phyloP scores from a whole-genome alignment of 2,797 vertebrate species.

The Oreortyx pictus region DNA sequence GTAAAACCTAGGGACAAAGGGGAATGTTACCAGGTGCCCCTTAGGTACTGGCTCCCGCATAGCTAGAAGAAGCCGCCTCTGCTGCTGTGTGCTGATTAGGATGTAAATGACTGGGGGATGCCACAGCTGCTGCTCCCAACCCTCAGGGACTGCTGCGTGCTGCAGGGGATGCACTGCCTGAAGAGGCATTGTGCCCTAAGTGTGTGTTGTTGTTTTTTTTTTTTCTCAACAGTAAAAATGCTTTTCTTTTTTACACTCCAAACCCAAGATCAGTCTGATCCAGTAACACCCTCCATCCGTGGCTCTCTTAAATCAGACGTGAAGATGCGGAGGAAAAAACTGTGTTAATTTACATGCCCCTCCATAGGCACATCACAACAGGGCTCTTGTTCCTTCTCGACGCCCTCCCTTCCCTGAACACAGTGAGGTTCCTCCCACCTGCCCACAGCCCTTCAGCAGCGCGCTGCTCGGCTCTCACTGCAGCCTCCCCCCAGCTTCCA shows the following conservation, averaged over 20 bases:
- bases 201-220: neutral
- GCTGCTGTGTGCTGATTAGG: neutral
- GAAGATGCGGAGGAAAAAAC: neutral
- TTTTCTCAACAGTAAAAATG: neutral
- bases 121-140: rapidly evolving
- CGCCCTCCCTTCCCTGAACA: neutral
- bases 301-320: neutral
- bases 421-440: slow-evolving; percentile 56
- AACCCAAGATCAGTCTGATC: neutral
- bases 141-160: neutral
- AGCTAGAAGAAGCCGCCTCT: neutral
- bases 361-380: slow-evolving; percentile 19
- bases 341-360: neutral
- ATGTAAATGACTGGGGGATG: neutral
- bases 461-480: slow-evolving; percentile 42
- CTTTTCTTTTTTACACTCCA: neutral
- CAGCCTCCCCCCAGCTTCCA: neutral
- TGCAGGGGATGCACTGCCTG: neutral
- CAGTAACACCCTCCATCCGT: neutral
- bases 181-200: neutral
- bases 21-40: neutral
- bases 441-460: slow-evolving; percentile 41
- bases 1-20: neutral
- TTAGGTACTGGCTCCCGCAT: neutral
- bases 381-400: neutral